phyloP scores from a whole-genome alignment of 2,888 invertebrate species.

The Achlya flavicornis region DNA sequence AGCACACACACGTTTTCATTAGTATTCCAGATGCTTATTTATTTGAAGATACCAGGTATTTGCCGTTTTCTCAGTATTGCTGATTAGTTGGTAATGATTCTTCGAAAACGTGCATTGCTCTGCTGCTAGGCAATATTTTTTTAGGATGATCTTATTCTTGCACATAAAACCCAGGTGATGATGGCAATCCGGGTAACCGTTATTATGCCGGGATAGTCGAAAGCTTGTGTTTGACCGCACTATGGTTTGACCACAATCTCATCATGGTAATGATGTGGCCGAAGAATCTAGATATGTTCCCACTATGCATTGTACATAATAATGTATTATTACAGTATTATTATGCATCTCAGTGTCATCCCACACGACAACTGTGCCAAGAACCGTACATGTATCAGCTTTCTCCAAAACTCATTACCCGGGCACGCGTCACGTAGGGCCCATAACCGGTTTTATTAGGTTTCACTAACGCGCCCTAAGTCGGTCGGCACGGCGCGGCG shows the following conservation, averaged over 20 bases:
- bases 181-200: not conserved
- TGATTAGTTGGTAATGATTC: not conserved
- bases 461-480: constrained; percentile 69
- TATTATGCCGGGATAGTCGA: too few relatives aligned
- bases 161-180: not conserved
- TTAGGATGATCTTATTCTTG: not conserved
- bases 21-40: constrained; percentile 2
- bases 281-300: too few relatives aligned
- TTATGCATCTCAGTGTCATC: not conserved
- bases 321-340: not conserved
- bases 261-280: too few relatives aligned
- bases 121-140: not conserved
- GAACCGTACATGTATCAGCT: constrained; percentile 60
- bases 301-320: not conserved
- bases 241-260: too few relatives aligned
- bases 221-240: too few relatives aligned
- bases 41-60: constrained; percentile 4
- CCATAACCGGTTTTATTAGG: constrained; percentile 81
- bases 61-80: not conserved
- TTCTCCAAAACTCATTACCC: constrained; percentile 81
- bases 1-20: constrained; percentile 2
- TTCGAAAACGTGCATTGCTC: not conserved
- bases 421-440: constrained; percentile 78
- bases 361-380: constrained; percentile 34
- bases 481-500: constrained; percentile 40